These are phyloP conservation scores for Vireo altiloquus DNA, from an alignment of 2,113 vertebrate species.

Conservation along the genomic window DNA sequence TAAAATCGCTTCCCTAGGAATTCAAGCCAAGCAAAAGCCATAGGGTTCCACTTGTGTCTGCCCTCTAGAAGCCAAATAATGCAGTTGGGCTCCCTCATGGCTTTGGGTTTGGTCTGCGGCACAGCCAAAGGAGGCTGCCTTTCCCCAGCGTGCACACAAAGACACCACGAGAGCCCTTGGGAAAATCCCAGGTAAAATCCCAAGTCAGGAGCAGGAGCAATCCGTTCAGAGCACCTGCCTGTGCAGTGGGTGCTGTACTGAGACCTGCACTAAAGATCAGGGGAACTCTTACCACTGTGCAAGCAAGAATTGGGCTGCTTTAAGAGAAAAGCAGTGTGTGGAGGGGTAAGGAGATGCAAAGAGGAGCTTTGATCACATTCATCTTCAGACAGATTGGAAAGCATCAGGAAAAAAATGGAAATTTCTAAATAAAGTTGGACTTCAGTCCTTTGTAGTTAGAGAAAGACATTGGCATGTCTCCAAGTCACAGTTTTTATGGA, in stretches of 20 bases:
- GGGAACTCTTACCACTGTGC: not conserved
- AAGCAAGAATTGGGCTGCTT: not conserved
- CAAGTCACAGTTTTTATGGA: not conserved
- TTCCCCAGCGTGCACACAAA: not conserved
- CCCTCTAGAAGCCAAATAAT: not conserved
- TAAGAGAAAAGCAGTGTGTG: not conserved
- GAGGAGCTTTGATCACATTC: not conserved
- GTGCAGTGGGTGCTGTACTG: accelerated
- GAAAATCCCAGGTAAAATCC: not conserved
- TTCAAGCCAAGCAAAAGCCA: not conserved
- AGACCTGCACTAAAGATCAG: not conserved
- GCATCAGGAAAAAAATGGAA: not conserved
- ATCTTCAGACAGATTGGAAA: not conserved
- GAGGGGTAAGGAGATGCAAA: accelerated
- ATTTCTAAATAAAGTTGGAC: not conserved
- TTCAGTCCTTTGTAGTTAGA: not conserved
- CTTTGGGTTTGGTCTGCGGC: not conserved
- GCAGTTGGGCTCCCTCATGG: not conserved
- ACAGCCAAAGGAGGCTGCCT: not conserved
- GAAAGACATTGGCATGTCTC: not conserved
- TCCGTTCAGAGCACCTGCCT: not conserved
- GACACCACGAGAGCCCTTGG: not conserved
- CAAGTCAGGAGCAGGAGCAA: not conserved
- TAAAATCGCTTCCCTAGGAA: not conserved
- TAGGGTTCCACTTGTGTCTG: not conserved